phyloP scores from a whole-genome alignment of 2,797 vertebrate species.

The Crocidura indochinensis region DNA sequence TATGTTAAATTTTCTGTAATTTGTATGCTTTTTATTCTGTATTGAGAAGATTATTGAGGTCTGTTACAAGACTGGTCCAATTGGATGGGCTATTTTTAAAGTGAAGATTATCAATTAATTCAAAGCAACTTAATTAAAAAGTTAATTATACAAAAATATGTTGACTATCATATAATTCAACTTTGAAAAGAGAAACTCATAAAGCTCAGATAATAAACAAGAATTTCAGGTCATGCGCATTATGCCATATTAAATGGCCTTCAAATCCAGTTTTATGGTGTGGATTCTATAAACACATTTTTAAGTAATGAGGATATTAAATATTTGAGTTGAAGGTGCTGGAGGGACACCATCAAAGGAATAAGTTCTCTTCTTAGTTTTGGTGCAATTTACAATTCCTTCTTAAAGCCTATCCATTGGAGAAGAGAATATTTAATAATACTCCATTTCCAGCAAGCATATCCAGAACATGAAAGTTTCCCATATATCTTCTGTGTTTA shows the following conservation, averaged over 20 bases:
- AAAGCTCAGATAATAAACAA: background rate
- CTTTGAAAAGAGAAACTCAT: background rate
- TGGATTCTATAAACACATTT: background rate
- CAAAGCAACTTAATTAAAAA: background rate
- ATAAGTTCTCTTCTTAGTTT: background rate
- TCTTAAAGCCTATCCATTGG: background rate
- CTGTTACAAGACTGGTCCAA: background rate
- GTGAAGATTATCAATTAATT: background rate
- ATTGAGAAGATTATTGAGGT: slow-evolving; percentile 10
- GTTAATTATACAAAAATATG: slow-evolving; percentile 7
- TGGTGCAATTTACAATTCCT: background rate
- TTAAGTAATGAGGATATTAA: background rate
- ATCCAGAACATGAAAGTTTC: background rate
- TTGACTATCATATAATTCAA: background rate
- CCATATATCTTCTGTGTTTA: background rate
- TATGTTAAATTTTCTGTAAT: too few species aligned
- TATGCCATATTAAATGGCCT: too few species aligned
- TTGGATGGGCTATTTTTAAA: background rate
- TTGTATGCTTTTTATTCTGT: too few species aligned
- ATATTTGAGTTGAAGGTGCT: background rate
- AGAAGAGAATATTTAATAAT: background rate
- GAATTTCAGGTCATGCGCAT: background rate
- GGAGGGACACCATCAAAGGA: rapidly evolving
- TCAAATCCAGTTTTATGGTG: background rate
- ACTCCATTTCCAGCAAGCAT: background rate